A percentile compares a stretch with the other conserved stretches of the same genome.
These are phyloP conservation scores for Sander vitreus DNA, from an alignment of 2,113 vertebrate genomes.

Conservation along the genomic window DNA sequence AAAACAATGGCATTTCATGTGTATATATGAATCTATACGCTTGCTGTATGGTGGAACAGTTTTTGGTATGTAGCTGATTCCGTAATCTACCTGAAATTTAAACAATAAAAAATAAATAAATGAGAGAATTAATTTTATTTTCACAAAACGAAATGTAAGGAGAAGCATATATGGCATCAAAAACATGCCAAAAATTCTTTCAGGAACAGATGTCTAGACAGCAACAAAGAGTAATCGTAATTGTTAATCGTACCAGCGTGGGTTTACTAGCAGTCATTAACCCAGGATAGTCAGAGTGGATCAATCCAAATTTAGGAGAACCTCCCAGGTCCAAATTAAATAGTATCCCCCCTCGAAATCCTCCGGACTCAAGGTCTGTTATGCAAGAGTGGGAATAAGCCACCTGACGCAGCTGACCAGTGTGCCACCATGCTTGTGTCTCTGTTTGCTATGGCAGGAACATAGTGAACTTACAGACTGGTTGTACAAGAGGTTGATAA, in stretches of 20 bases:
- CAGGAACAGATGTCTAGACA: no score
- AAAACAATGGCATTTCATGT: background rate
- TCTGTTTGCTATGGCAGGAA: constrained; percentile 42
- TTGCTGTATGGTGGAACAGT: background rate
- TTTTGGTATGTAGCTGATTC: background rate
- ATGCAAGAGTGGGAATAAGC: constrained; percentile 60
- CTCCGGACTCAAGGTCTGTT: constrained; percentile 31
- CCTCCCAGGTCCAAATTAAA: constrained; percentile 5
- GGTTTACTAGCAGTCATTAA: constrained; percentile 10
- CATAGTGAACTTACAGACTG: background rate
- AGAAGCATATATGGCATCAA: background rate
- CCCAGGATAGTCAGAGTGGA: background rate
- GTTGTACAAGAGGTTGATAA: constrained; percentile 53
- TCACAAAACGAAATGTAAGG: background rate
- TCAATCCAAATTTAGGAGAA: background rate
- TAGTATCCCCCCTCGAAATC: background rate
- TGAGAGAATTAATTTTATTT: background rate
- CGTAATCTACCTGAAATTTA: background rate
- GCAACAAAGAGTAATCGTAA: background rate
- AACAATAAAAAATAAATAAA: background rate
- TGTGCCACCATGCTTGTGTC: constrained; percentile 6
- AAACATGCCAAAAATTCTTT: background rate
- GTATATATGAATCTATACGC: background rate
- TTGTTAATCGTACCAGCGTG: background rate
- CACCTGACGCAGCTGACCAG: constrained; percentile 28